Conservation (phyloP, 2,113 vertebrate genomes). For the Cercocebus atys region DNA sequence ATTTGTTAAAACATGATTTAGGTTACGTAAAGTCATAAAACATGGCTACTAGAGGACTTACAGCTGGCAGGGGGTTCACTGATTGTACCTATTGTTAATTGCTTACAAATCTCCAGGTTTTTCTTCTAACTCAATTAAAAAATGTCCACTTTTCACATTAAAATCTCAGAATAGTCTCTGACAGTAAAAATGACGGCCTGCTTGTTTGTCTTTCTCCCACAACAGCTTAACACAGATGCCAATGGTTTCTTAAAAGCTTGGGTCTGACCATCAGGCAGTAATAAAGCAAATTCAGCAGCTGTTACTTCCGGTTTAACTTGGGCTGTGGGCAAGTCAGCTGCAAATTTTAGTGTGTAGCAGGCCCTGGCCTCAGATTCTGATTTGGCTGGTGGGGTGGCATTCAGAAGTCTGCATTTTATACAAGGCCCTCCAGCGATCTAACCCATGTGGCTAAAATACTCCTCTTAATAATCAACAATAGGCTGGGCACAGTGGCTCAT, state of each 20-base stretch:
- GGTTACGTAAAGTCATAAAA: neutral
- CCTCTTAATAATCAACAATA: neutral
- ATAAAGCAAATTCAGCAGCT: neutral
- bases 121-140: neutral
- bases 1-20: neutral
- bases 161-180: neutral
- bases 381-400: neutral
- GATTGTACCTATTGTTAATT: neutral
- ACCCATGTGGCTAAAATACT: neutral
- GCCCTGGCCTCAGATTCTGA: neutral
- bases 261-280: neutral
- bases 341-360: neutral
- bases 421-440: neutral
- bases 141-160: neutral
- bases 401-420: neutral
- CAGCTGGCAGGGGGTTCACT: neutral
- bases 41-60: neutral
- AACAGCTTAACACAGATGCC: neutral
- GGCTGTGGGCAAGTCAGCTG: neutral
- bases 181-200: neutral
- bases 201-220: neutral
- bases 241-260: neutral
- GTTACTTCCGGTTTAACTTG: neutral
- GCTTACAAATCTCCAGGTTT: neutral
- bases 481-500: too few relatives aligned